Conservation (phyloP, 2,113 vertebrate species). For the Cyphomyrus discorhynchus region DNA sequence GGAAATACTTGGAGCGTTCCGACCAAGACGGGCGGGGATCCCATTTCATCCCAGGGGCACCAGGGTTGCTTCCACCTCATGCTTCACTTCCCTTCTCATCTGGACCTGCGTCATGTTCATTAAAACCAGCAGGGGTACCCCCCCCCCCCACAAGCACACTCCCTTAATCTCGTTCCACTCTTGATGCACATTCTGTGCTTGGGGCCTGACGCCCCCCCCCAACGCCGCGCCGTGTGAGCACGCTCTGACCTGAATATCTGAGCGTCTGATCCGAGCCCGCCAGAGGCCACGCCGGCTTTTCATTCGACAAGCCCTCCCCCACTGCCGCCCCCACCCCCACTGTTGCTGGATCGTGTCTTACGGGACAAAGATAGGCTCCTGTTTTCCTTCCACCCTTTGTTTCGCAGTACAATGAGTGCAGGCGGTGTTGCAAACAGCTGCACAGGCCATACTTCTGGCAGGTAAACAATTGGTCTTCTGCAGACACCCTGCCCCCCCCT, state of each 20-base stretch:
- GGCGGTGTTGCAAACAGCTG: constrained; percentile 15
- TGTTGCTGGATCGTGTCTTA: constrained; percentile 4
- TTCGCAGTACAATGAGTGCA: constrained; percentile 28
- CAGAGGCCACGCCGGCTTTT: constrained; percentile 32
- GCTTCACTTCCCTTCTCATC: constrained; percentile 2
- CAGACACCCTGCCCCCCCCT: constrained; percentile 16
- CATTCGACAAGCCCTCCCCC: constrained; percentile 10
- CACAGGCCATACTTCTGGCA: constrained; percentile 20
- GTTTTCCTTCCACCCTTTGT: constrained; percentile 33
- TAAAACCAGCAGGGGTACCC: neutral
- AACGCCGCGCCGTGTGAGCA: neutral
- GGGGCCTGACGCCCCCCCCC: neutral
- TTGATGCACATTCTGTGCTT: neutral
- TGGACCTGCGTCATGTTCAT: neutral
- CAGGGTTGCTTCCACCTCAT: constrained; percentile 9
- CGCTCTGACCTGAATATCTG: constrained; percentile 19
- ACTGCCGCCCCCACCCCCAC: neutral
- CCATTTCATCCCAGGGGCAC: constrained; percentile 37
- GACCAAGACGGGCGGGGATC: constrained; percentile 31
- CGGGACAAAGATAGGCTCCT: neutral
- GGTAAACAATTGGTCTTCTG: constrained; percentile 42
- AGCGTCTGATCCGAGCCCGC: constrained; percentile 34
- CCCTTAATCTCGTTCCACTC: constrained; percentile 8
- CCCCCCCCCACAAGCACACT: neutral
- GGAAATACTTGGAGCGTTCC: constrained; percentile 29